Evolutionary conservation across 2,797 vertebrate genomes (phyloP).

Genomic region (Eremophila alpestris): DNA sequence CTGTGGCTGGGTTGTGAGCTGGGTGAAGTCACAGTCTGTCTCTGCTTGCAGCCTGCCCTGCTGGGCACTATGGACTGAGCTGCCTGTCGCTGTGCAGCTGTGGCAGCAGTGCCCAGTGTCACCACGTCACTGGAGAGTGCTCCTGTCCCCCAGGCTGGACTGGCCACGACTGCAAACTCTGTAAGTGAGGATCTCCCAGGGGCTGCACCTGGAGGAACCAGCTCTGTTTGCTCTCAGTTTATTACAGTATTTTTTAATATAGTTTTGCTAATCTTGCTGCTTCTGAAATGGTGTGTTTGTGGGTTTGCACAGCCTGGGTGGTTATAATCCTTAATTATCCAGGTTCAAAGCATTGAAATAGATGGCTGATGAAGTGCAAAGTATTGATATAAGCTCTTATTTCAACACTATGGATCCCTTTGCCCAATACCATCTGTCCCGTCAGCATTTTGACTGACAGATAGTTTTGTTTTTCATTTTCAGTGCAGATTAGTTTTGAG

Average conservation of each 20-base stretch:
- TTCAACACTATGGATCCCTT: slow-evolving; percentile 61
- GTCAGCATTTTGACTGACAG: slow-evolving; percentile 46
- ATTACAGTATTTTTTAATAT: slow-evolving; percentile 30
- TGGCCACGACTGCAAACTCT: slow-evolving; percentile 59
- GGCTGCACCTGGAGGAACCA: neutral
- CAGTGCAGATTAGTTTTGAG: slow-evolving; percentile 42
- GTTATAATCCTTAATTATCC: slow-evolving; percentile 71
- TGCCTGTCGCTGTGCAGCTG: slow-evolving; percentile 68
- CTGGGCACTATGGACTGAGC: slow-evolving; percentile 65
- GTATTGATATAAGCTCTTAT: slow-evolving; percentile 65
- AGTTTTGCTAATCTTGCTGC: slow-evolving; percentile 49
- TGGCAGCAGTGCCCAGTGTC: slow-evolving; percentile 55
- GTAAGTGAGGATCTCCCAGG: slow-evolving; percentile 16
- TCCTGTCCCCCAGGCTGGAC: slow-evolving; percentile 70
- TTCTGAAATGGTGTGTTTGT: slow-evolving; percentile 56
- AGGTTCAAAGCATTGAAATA: slow-evolving; percentile 54
- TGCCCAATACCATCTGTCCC: slow-evolving; percentile 18
- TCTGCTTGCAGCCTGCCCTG: slow-evolving; percentile 60
- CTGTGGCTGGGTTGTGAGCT: neutral
- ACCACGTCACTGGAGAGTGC: slow-evolving; percentile 68
- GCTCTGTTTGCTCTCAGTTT: slow-evolving; percentile 29
- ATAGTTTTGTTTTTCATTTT: slow-evolving; percentile 51
- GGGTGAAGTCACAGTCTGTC: neutral
- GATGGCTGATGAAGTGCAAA: slow-evolving; percentile 68
- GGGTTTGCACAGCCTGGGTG: slow-evolving; percentile 46